Conservation (phyloP, 2,113 vertebrate genomes). For the Osmerus mordax region DNA sequence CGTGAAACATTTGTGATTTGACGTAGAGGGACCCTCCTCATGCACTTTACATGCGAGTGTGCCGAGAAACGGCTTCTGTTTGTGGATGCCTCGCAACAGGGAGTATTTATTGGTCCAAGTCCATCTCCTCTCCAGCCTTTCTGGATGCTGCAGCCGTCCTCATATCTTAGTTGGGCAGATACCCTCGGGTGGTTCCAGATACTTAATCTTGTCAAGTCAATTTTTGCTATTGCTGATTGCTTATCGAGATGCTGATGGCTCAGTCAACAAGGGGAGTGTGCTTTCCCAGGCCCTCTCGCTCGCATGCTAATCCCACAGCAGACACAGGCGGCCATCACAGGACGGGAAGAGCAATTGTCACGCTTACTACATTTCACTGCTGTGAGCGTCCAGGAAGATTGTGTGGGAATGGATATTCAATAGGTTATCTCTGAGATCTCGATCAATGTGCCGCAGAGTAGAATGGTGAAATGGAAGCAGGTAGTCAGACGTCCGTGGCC, state of each 20-base stretch:
- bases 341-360: slow-evolving; percentile 26
- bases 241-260: slow-evolving; percentile 37
- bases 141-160: slow-evolving; percentile 2
- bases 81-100: neutral
- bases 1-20: too few relatives aligned
- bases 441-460: neutral
- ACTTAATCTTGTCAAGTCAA: slow-evolving; percentile 43
- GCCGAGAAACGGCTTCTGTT: neutral
- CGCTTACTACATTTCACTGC: slow-evolving; percentile 18
- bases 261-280: slow-evolving; percentile 40
- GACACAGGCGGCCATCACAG: slow-evolving; percentile 17
- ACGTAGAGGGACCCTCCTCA: too few relatives aligned
- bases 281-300: slow-evolving; percentile 26
- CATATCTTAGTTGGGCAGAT: slow-evolving; percentile 38
- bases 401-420: slow-evolving; percentile 19
- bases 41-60: neutral
- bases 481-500: too few relatives aligned
- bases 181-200: slow-evolving; percentile 28
- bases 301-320: slow-evolving; percentile 36
- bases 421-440: slow-evolving; percentile 14
- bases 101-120: neutral
- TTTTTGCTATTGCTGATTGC: slow-evolving; percentile 44
- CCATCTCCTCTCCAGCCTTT: slow-evolving; percentile 9
- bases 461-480: neutral
- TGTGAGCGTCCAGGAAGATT: slow-evolving; percentile 13